Percentiles rank a stretch among this genome's conserved stretches.
Evolutionary conservation across 2,888 invertebrate species (phyloP).

Genomic region (Trileptium ribeirensis): DNA sequence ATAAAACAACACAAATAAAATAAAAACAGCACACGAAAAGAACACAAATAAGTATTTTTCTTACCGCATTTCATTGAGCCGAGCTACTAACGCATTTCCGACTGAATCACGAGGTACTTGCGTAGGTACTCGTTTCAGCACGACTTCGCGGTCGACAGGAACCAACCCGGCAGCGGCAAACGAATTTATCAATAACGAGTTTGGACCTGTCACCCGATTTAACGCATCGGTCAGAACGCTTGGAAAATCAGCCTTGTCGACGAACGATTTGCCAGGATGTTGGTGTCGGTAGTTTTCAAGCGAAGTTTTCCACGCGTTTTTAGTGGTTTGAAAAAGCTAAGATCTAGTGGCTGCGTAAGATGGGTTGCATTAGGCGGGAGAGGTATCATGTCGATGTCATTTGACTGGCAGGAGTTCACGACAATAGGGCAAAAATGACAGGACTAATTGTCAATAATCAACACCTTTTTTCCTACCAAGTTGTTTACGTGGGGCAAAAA

Average conservation of each 20-base stretch:
- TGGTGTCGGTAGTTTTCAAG: background rate
- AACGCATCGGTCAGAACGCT: background rate
- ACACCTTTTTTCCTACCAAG: background rate
- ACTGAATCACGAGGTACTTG: no score
- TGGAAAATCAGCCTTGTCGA: background rate
- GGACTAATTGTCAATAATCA: background rate
- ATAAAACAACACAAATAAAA: no score
- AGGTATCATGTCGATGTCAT: background rate
- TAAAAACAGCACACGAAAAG: no score
- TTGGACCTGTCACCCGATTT: background rate
- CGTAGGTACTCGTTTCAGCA: no score
- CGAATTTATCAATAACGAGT: background rate
- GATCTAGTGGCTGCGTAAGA: background rate
- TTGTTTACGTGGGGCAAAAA: background rate
- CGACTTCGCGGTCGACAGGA: no score
- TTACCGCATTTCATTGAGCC: no score
- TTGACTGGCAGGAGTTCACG: background rate
- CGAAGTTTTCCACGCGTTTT: background rate
- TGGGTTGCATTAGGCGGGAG: background rate
- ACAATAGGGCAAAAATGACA: background rate
- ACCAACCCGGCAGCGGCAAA: no score
- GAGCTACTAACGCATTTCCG: no score
- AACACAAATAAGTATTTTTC: no score
- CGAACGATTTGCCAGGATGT: background rate
- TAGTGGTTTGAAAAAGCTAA: background rate